Evolutionary conservation across 2,797 vertebrate genomes (phyloP).

Genomic region (Eupleurogrammus muticus): DNA sequence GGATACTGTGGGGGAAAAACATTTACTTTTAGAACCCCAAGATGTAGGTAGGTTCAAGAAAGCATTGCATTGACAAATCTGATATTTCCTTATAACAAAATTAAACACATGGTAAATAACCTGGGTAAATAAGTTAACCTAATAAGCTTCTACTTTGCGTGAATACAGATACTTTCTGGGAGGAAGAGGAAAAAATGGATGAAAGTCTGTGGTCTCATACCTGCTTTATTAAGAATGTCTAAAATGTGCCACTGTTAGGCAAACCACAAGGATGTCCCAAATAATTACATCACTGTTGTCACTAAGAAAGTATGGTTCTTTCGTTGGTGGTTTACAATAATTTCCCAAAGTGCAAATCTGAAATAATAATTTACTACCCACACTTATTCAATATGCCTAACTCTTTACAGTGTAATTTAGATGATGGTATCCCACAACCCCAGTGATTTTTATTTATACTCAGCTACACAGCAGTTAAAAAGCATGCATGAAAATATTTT

Average conservation of each 20-base stretch:
- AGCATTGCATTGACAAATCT: not conserved
- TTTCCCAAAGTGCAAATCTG: no score
- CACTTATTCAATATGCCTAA: no score
- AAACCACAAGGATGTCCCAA: no score
- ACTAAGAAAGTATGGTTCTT: no score
- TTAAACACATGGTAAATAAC: not conserved
- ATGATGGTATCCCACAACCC: not conserved
- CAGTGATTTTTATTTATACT: not conserved
- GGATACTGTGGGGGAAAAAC: constrained; percentile 84
- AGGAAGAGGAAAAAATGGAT: not conserved
- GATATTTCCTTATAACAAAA: not conserved
- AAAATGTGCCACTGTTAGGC: not conserved
- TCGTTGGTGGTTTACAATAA: no score
- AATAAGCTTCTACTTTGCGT: not conserved
- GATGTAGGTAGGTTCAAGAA: not conserved
- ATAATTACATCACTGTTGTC: not conserved
- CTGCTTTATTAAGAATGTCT: no score
- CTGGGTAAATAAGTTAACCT: not conserved
- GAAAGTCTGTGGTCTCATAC: no score
- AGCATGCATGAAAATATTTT: no score
- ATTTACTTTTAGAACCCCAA: not conserved
- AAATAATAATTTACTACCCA: no score
- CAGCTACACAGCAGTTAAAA: not conserved
- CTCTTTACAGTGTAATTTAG: not conserved
- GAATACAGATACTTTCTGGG: not conserved